These are phyloP conservation scores for Hippolais icterina DNA, from an alignment of 2,113 vertebrate genomes.

Conservation along the genomic window DNA sequence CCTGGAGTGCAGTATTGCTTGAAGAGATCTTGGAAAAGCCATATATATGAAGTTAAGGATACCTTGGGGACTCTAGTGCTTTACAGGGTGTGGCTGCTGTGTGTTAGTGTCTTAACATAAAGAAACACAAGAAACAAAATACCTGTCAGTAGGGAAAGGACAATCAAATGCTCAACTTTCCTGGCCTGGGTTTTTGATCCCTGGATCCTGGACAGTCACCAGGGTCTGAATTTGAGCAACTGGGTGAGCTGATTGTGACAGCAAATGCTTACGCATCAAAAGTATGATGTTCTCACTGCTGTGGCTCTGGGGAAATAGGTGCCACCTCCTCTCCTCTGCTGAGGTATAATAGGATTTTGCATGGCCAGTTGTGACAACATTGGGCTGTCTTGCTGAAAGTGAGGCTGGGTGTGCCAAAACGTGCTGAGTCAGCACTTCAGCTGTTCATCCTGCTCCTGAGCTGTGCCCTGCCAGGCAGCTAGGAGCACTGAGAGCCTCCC, in stretches of 20 bases:
- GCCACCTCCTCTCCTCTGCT: too few species aligned
- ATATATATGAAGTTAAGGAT: background rate
- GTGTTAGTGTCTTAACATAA: background rate
- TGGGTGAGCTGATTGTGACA: background rate
- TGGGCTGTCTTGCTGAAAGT: background rate
- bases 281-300: background rate
- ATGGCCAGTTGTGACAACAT: background rate
- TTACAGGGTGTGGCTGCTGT: background rate
- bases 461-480: background rate
- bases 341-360: background rate
- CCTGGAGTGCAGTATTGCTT: background rate
- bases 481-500: background rate
- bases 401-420: background rate
- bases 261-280: background rate
- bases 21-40: background rate
- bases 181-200: background rate
- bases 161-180: background rate
- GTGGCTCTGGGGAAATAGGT: background rate
- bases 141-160: background rate
- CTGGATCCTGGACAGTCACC: background rate
- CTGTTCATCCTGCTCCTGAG: background rate
- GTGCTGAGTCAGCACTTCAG: background rate
- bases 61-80: background rate
- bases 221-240: background rate
- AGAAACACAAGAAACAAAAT: background rate